Base-by-base conservation (phyloP, 1,140 invertebrate species). In the Pseudomyrmex flavicornis region DNA sequence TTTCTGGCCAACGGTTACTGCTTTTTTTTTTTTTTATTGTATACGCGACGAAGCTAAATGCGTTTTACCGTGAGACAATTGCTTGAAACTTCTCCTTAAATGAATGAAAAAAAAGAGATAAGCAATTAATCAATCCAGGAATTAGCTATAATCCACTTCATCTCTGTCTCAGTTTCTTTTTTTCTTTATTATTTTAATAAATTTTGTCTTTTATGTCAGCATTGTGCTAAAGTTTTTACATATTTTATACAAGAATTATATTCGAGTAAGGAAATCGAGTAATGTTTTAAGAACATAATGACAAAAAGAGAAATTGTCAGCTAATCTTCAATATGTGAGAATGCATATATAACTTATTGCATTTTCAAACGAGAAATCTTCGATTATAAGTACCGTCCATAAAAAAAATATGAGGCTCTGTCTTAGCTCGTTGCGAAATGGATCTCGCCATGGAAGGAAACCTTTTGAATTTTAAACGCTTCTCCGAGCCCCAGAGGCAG, bases 1-100 rank as follows among this genome's bases (percentile, higher is more conserved):
- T 89, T 72, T 90, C 79, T 76, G 59, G 22, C 15, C 73, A 83
- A 89, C 88, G 82, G 87, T 82, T 69, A 68, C 75, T 59, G 59
- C 35, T 5, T 72, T 70, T 61, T 59, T 59, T 5, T 5, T 72
- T 80, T 72, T 79, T 79, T 61, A 72, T 61, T 26, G 59, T 35
- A 35, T 50, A 66, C 46, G 66, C 54, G 0, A 35, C 35, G n/a
- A 56, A 35, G 35, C 75, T 69, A 69, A 52, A 70, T n/a, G 48
- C 48, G 15, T 20, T 56, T 80, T 46, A 48, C 13, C 9, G 44
- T 35, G 56, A 62, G 15, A 58, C 46, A 72, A 7, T 13, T 12
- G 26, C 74, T 44, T 35, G 7, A 46, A 48, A 15, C 10, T 73
- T 79, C 35, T 7, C 5, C 35, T 44, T 44, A 5, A 5, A 22